Percentiles rank a stretch among this genome's conserved stretches.
Evolutionary conservation across 2,797 vertebrate species (phyloP).

Genomic region (Propithecus perrieri): DNA sequence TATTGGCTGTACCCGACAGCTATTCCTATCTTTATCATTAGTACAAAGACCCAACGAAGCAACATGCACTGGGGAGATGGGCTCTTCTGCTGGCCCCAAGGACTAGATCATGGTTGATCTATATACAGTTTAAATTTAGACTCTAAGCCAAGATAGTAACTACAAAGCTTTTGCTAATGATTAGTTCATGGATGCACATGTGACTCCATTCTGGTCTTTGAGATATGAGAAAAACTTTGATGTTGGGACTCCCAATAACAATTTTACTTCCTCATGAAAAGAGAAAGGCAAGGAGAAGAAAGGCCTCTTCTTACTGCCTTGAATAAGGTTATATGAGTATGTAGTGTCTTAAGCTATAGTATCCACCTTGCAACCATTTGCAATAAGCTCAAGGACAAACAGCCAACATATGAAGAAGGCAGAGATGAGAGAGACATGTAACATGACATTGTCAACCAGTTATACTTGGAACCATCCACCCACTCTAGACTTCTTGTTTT

Average conservation of each 20-base stretch:
- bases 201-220: neutral
- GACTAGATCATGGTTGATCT: neutral
- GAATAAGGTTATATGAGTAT: neutral
- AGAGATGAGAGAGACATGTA: neutral
- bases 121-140: neutral
- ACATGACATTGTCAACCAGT: neutral
- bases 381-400: neutral
- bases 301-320: neutral
- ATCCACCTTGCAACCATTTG: neutral
- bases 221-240: neutral
- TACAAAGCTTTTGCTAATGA: neutral
- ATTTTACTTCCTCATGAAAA: neutral
- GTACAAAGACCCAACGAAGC: neutral
- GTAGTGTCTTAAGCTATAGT: neutral
- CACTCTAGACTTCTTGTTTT: neutral
- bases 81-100: neutral
- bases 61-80: neutral
- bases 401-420: neutral
- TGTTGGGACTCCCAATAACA: neutral
- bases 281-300: neutral
- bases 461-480: neutral
- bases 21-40: neutral
- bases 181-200: neutral
- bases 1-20: neutral
- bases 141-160: neutral